Evolutionary conservation across 2,113 vertebrate species (phyloP), one percentile per base, ranked within the genome.

Genomic region (Hymenochirus boettgeri): DNA sequence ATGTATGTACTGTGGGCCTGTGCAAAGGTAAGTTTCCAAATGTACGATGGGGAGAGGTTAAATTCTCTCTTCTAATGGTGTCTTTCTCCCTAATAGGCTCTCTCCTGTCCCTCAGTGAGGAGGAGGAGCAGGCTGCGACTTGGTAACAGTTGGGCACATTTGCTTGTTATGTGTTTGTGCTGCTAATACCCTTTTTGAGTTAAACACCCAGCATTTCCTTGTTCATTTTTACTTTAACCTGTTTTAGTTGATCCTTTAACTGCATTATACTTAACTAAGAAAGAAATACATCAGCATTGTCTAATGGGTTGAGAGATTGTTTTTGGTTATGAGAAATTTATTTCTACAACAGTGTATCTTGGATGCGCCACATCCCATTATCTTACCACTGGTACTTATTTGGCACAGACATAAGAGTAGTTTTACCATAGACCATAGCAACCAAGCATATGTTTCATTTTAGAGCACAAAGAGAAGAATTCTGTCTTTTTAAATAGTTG

Each of bases 81-180:
- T 56, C 42, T 80, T 51, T 74, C 72, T 62, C 76, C 65, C 67
- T 71, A 42, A 61, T 73, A 76, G 75, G 70, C 45, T 73, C 57
- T 63, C 58, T 61, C 26, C 48, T 76, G 69, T 76, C 57, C 67
- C 70, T 75, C 39, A 66, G 71, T 63, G 75, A 71, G 55, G 70
- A 72, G 63, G 57, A 75, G 73, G 61, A 65, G 70, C 70, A 71
- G 45, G 52, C 63, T 27, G 65, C 33, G 42, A 72, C 35, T 37
- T 74, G 79, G 79, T 83, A 76, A 78, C 65, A 60, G 29, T 11
- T 67, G 70, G 60, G 56, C 60, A 57, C 65, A 22, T 69, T 69
- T 3, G 18, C 19, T 33, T 69, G 65, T 69, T 31, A 69, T 53
- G 64, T 67, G 47, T 69, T 67, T 69, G 57, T 60, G 47, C 65